phyloP scores from a whole-genome alignment of 2,797 vertebrate genomes.

The Halcyon badia region DNA sequence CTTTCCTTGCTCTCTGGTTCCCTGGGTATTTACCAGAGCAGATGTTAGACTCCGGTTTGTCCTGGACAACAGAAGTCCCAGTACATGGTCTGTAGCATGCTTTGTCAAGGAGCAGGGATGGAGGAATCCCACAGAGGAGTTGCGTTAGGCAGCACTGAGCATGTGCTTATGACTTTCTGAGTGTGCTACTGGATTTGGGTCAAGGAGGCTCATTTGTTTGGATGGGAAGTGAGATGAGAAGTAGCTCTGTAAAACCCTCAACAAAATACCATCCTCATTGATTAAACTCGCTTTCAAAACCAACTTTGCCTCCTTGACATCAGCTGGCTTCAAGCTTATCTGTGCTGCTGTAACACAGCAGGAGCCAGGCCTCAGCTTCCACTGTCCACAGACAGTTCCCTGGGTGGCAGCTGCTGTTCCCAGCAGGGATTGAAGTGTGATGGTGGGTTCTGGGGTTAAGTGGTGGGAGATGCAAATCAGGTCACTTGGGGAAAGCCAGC shows the following conservation, averaged over 20 bases:
- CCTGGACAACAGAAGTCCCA: neutral
- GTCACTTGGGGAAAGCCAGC: neutral
- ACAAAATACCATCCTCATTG: neutral
- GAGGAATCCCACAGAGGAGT: neutral
- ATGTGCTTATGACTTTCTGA: neutral
- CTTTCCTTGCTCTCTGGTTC: neutral
- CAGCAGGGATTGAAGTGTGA: neutral
- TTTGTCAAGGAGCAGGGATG: neutral
- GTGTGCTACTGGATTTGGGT: neutral
- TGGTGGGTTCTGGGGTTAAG: neutral
- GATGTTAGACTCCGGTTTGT: neutral
- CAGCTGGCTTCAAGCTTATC: neutral
- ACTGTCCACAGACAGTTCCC: neutral
- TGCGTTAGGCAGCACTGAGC: neutral
- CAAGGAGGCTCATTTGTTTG: neutral
- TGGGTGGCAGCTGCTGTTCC: neutral
- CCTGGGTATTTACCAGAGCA: neutral
- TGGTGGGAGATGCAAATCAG: neutral
- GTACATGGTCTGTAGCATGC: neutral
- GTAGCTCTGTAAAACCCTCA: neutral
- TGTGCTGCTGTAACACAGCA: neutral
- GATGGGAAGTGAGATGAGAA: neutral
- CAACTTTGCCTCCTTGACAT: neutral
- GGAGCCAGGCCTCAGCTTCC: neutral
- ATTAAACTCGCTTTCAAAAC: neutral